Percentiles rank a stretch among this genome's conserved stretches.
Evolutionary conservation across 1,140 invertebrate species (phyloP).

Genomic region (Asbolus verrucosus): DNA sequence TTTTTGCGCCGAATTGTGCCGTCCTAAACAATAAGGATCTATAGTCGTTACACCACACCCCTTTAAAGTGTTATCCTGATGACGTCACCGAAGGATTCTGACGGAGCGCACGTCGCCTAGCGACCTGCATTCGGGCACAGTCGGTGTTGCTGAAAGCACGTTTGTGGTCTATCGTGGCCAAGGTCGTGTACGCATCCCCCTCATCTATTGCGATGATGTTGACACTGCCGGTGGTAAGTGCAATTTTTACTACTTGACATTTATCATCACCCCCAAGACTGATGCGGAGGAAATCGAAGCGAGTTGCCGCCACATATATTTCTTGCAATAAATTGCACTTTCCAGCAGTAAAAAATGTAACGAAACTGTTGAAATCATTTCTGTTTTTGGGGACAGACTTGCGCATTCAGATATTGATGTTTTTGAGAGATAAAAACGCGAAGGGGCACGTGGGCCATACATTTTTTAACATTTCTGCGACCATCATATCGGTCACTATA

Average conservation of each 20-base stretch:
- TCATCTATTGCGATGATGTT: conserved; percentile 53
- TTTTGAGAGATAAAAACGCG: background rate
- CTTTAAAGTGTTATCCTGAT: conserved; percentile 39
- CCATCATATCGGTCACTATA: no score
- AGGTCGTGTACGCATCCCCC: conserved; percentile 38
- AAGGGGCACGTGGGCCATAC: conserved; percentile 10
- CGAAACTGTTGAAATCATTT: conserved; percentile 12
- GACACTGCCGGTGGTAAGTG: conserved; percentile 56
- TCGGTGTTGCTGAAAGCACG: conserved; percentile 50
- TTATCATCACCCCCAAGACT: background rate
- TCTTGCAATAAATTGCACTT: no score
- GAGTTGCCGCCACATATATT: no score
- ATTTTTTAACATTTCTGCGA: no score
- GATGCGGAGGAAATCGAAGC: background rate
- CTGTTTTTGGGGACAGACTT: conserved; percentile 24
- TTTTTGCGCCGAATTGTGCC: background rate
- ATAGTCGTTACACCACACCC: conserved; percentile 35
- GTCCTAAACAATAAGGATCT: conserved; percentile 28
- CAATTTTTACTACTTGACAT: conserved; percentile 20
- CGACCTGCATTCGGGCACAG: conserved; percentile 54
- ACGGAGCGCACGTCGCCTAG: conserved; percentile 49
- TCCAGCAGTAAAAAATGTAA: no score
- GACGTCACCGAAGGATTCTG: conserved; percentile 44
- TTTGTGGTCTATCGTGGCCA: conserved; percentile 39
- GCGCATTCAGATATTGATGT: conserved; percentile 23